Base-by-base conservation (phyloP, 2,888 invertebrate species). In the Chrysolina haemoptera region DNA sequence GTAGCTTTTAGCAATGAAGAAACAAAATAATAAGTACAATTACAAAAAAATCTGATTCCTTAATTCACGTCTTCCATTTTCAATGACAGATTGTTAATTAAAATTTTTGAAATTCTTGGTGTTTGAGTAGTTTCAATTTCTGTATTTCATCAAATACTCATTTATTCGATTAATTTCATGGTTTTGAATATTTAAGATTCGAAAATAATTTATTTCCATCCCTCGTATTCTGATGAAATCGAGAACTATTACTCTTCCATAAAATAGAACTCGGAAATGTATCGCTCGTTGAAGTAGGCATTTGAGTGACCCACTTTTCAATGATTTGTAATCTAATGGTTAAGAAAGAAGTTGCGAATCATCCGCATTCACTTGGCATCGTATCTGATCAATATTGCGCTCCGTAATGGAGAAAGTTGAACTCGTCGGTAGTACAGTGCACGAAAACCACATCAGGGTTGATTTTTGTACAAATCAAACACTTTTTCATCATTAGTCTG, bases 261-360 rank as follows among this genome's bases (percentile, higher is more conserved):
- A 0, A 27, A 46, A 12, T 11, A 14, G 66, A 16, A 50, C 22
- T 27, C 48, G 66, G 66, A 66, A 66, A 66, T 50, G 66, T 43
- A 66, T 35, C 14, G 41, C 18, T 43, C 22, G n/a, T 46, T 35
- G 18, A 10, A 66, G 70, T 48, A 73, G 71, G 71, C 65, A 75
- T 73, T 74, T 73, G 62, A 74, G 40, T 69, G 78, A 80, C 79
- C 79, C 48, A 79, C 79, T 80, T 80, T 80, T 79, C 73, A 76
- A 77, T 71, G 75, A 46, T 73, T 75, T 73, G 78, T 76, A 80
- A 80, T 77, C 74, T 72, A 75, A 76, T 74, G 75, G 75, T 78
- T 76, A 77, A 75, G 78, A 81, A 81, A 81, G 79, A 81, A 79
- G 77, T 82, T 82, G 78, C 81, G 80, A 82, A 82, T 81, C 80